Evolutionary conservation across 2,888 invertebrate genomes (phyloP).

Genomic region (Plebejus anna): DNA sequence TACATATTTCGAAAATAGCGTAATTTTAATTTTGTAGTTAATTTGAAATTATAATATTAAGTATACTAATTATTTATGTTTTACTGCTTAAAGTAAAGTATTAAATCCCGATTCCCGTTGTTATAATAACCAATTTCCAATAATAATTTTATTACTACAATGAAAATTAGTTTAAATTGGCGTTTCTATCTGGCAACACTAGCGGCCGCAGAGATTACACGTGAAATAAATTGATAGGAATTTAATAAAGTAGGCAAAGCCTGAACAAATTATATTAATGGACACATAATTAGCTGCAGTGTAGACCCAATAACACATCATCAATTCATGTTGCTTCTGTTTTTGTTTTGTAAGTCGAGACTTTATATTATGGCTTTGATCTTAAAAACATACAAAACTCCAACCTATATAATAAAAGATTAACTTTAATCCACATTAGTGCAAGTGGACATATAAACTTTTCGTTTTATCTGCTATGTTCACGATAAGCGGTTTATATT

Average conservation of each 20-base stretch:
- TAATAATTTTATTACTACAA: background rate
- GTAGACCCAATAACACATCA: background rate
- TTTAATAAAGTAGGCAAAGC: constrained; percentile 14
- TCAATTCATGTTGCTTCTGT: background rate
- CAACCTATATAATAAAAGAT: background rate
- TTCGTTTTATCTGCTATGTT: background rate
- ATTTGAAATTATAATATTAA: no score
- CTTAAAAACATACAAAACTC: no score
- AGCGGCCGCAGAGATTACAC: constrained; percentile 1
- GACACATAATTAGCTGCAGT: background rate
- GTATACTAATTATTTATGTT: no score
- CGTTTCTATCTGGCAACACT: background rate
- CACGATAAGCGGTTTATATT: background rate
- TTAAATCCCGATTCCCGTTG: no score
- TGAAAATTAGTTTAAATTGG: background rate
- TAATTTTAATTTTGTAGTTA: no score
- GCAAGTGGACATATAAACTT: background rate
- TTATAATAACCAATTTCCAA: no score
- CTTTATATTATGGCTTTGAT: background rate
- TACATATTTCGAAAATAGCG: no score
- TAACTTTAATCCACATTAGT: background rate
- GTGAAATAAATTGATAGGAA: constrained; percentile 16
- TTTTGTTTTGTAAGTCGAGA: background rate
- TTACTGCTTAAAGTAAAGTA: no score
- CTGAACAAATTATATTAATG: constrained; percentile 1